Base-by-base conservation (phyloP, 2,797 vertebrate species). In the Hemitrygon akajei region DNA sequence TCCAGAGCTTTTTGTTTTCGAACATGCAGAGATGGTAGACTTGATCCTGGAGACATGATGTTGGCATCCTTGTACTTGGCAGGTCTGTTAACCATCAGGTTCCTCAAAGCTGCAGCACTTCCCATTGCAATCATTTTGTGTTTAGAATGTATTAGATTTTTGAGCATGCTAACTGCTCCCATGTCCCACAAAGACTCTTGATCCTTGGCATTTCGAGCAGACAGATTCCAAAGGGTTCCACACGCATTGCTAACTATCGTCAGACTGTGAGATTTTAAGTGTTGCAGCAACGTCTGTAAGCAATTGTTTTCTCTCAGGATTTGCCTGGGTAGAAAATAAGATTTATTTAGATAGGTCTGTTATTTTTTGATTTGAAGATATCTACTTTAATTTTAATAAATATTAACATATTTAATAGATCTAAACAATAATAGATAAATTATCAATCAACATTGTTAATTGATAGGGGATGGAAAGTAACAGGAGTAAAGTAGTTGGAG, bases 81-180 rank as follows among this genome's bases (percentile, higher is more conserved):
- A 0, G 99, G 99, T 69, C 99, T 97, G 94, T 99, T 99, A 94
- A 99, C 98, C 98, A 99, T 99, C 94, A 99, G 97, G 95, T 99
- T 99, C 87, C 99, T 97, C 91, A 99, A 95, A 84, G 99, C 99
- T 3, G 99, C 99, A 0, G 99, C 99, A 86, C 99, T 99, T 93
- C 99, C 99, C 99, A 99, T 99, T 86, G 99, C 99, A 81, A 99
- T 99, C 99, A 99, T 99, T 96, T 99, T 99, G 97, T 99, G 99
- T 94, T 99, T 99, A 30, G 99, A 99, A 94, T 99, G 99, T 94
- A 99, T 99, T 94, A 99, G 98, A 95, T 99, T 99, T 93, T 99
- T 99, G 93, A 99, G 97, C 99, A 99, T 99, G 95, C 98, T 98
- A 73, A 99, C 98, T 0, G 99, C 99, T 7, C 98, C 98, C 97